These are phyloP conservation scores for Atherinosoma microstoma DNA, from an alignment of 2,797 vertebrate genomes.

Conservation along the genomic window DNA sequence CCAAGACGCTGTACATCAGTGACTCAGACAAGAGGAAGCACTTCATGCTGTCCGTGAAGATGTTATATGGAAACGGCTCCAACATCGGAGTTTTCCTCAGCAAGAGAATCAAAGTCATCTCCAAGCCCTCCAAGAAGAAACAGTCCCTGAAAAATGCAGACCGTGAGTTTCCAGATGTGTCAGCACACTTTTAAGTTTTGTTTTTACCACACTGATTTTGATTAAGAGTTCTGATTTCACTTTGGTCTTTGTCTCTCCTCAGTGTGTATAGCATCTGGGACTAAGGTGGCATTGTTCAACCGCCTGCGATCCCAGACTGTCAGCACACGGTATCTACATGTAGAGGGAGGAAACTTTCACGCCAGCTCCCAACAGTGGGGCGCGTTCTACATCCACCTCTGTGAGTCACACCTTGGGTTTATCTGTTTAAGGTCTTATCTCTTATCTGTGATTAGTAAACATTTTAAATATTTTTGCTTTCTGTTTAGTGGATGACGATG, in stretches of 20 bases:
- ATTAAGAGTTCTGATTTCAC: background rate
- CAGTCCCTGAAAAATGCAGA: conserved; percentile 98
- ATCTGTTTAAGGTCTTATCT: background rate
- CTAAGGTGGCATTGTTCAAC: conserved; percentile 98
- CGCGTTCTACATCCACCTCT: conserved; percentile 96
- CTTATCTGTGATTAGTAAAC: background rate
- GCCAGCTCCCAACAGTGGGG: conserved; percentile 99
- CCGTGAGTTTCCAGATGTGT: conserved; percentile 83
- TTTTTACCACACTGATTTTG: background rate
- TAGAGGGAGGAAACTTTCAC: conserved; percentile 98
- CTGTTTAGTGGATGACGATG: conserved; percentile 94
- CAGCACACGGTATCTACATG: conserved; percentile 97
- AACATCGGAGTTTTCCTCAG: conserved; percentile 98
- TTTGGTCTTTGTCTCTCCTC: conserved; percentile 3
- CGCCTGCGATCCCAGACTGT: conserved; percentile 97
- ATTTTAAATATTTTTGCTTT: conserved; percentile 3
- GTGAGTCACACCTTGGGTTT: conserved; percentile 83
- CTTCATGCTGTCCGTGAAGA: conserved; percentile 99
- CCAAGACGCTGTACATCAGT: conserved; percentile 98
- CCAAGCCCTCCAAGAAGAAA: conserved; percentile 99
- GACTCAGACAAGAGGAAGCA: conserved; percentile 99
- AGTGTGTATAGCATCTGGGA: conserved; percentile 99
- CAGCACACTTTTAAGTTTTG: background rate
- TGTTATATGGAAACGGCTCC: conserved; percentile 97
- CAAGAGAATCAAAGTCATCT: conserved; percentile 99